Conservation (phyloP, 2,888 invertebrate genomes). For the Pecten maximus region DNA sequence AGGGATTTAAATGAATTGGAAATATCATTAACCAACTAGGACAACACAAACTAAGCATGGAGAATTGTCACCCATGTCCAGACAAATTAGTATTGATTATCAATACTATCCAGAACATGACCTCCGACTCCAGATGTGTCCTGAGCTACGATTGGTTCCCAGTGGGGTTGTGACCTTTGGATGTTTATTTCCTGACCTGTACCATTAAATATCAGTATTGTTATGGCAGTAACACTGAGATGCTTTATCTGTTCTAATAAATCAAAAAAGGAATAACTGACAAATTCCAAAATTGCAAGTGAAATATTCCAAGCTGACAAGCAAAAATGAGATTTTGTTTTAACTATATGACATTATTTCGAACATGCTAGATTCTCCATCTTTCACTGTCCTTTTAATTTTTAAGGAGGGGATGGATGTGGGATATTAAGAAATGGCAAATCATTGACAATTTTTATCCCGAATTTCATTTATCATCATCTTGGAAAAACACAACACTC, state of each 20-base stretch:
- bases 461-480: too few relatives aligned
- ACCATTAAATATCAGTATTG: neutral
- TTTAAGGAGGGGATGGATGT: too few relatives aligned
- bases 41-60: neutral
- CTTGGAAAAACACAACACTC: too few relatives aligned
- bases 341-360: too few relatives aligned
- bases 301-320: too few relatives aligned
- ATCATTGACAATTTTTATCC: too few relatives aligned
- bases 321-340: too few relatives aligned
- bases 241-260: neutral
- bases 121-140: neutral
- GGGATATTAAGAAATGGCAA: too few relatives aligned
- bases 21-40: neutral
- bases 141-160: neutral
- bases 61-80: neutral
- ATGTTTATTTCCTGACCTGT: neutral
- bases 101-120: neutral
- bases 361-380: too few relatives aligned
- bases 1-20: neutral
- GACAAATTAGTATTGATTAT: constrained; percentile 21
- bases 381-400: too few relatives aligned
- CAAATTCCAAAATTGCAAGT: too few relatives aligned
- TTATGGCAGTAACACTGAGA: neutral
- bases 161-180: neutral
- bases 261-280: neutral